A percentile compares a stretch with the other conserved stretches of the same genome.
Conservation (phyloP, 2,888 invertebrate genomes). For the Ernsta delagoae region DNA sequence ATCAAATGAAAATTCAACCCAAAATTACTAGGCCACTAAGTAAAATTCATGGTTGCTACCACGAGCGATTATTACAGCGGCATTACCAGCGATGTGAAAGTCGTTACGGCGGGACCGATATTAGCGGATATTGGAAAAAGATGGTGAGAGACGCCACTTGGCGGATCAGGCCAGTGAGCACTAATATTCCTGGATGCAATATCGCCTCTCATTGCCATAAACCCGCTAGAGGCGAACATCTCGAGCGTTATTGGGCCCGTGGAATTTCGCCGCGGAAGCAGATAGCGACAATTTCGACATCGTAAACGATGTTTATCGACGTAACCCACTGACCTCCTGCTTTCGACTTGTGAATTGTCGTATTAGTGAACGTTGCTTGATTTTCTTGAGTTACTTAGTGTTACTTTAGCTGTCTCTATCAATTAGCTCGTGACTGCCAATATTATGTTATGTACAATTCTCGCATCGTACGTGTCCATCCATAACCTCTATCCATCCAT, state of each 20-base stretch:
- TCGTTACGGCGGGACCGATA: constrained; percentile 47
- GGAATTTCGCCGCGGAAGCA: constrained; percentile 64
- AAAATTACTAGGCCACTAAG: background rate
- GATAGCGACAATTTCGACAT: constrained; percentile 67
- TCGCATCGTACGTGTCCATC: no score
- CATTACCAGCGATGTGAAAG: constrained; percentile 16
- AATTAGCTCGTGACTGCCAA: no score
- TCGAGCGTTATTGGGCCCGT: constrained; percentile 66
- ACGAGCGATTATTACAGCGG: constrained; percentile 10
- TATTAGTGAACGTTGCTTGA: no score
- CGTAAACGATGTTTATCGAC: constrained; percentile 69
- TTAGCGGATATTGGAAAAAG: constrained; percentile 74
- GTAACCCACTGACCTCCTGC: constrained; percentile 51
- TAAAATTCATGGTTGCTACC: background rate
- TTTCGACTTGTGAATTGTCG: background rate
- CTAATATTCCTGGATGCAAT: constrained; percentile 66
- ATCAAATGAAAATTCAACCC: background rate
- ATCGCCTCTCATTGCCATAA: constrained; percentile 43
- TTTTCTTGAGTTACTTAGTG: no score
- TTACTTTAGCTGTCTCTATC: no score
- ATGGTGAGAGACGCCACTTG: constrained; percentile 65
- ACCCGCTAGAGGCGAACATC: constrained; percentile 22
- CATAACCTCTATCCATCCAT: no score
- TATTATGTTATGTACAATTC: no score
- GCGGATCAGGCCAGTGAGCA: constrained; percentile 58